A percentile compares a stretch with the other conserved stretches of the same genome.
Conservation (phyloP, 2,113 vertebrate genomes). For the Gadus chalcogrammus region DNA sequence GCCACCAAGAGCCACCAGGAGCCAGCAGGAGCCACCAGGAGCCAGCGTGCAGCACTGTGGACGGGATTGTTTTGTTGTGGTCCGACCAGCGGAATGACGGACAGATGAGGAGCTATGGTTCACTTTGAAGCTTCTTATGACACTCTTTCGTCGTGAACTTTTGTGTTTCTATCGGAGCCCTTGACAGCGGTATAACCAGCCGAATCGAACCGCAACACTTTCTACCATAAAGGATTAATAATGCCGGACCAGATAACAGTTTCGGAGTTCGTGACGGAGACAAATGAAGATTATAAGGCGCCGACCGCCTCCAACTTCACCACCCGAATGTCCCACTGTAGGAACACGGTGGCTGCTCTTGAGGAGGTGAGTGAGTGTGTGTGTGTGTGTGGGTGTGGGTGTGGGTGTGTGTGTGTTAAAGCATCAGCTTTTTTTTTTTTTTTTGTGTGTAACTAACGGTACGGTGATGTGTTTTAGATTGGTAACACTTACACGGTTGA, state of each 20-base stretch:
- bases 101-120: constrained; percentile 60
- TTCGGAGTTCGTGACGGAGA: constrained; percentile 96
- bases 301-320: constrained; percentile 98
- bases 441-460: too few species aligned
- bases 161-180: constrained; percentile 4
- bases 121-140: constrained; percentile 30
- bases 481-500: too few species aligned
- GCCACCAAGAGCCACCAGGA: not conserved
- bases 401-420: too few species aligned
- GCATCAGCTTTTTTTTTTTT: too few species aligned
- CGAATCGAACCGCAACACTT: constrained; percentile 22
- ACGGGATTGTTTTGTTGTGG: constrained; percentile 12
- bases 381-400: too few species aligned
- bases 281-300: constrained; percentile 97
- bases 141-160: constrained; percentile 48
- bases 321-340: constrained; percentile 94
- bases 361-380: constrained; percentile 82
- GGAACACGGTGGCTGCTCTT: constrained; percentile 91
- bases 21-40: not conserved
- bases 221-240: constrained; percentile 46
- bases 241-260: constrained; percentile 98
- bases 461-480: too few species aligned
- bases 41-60: constrained; percentile 23
- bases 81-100: constrained; percentile 38
- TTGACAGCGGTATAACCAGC: not conserved